phyloP scores from a whole-genome alignment of 2,113 vertebrate species.

The Halcyon malimbica region DNA sequence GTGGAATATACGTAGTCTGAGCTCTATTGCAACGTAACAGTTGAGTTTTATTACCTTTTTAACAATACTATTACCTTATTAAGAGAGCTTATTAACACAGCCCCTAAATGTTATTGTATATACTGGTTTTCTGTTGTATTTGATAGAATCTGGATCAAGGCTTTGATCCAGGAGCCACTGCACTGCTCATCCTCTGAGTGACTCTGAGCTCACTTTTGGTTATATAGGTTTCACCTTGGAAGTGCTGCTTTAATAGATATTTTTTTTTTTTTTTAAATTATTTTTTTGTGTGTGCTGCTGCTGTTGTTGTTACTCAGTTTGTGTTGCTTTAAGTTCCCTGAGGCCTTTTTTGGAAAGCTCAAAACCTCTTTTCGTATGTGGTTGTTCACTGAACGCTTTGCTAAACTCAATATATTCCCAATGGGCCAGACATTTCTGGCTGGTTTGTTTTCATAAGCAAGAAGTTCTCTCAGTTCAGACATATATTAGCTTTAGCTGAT shows the following conservation, averaged over 20 bases:
- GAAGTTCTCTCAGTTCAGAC: background rate
- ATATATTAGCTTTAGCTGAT: background rate
- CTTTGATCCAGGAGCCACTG: background rate
- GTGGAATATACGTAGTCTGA: background rate
- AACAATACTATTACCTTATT: background rate
- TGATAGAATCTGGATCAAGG: background rate
- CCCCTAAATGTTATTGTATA: background rate
- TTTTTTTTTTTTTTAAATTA: too few relatives aligned
- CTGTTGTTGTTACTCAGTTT: background rate
- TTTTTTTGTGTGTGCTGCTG: background rate
- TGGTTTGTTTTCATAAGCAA: background rate
- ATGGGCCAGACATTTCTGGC: background rate
- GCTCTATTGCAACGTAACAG: background rate
- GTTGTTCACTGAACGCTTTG: background rate
- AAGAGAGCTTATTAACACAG: background rate
- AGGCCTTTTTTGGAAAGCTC: background rate
- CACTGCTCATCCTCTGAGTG: background rate
- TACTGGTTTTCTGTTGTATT: background rate
- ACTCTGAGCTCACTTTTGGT: background rate
- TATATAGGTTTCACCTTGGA: background rate
- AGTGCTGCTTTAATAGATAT: background rate
- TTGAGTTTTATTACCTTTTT: background rate
- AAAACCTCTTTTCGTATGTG: background rate
- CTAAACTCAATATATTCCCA: background rate
- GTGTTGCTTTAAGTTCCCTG: background rate